A percentile compares a stretch with the other conserved stretches of the same genome.
These are phyloP conservation scores for Bufotes viridis DNA, from an alignment of 2,797 vertebrate species.

Conservation along the genomic window DNA sequence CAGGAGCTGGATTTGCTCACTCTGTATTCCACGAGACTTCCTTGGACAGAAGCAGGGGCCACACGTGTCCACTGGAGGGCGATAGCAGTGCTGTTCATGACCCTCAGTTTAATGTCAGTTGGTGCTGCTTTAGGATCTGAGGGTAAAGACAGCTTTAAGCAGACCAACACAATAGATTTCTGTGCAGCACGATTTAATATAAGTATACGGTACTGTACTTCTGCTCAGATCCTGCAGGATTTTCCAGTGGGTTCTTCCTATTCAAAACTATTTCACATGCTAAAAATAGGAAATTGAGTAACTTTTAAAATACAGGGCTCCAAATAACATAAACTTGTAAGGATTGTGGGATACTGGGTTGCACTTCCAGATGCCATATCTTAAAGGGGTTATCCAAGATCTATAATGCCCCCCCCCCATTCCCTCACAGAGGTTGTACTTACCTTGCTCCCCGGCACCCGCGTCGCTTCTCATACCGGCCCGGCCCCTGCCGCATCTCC, in stretches of 20 bases:
- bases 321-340: too few relatives aligned
- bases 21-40: conserved; percentile 94
- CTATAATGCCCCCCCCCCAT: too few relatives aligned
- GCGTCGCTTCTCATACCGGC: too few relatives aligned
- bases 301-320: too few relatives aligned
- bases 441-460: too few relatives aligned
- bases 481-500: too few relatives aligned
- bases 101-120: conserved; percentile 82
- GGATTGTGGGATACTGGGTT: background rate
- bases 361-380: background rate
- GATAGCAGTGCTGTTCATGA: conserved; percentile 85
- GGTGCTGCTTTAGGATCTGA: conserved; percentile 88
- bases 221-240: background rate
- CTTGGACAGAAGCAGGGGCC: conserved; percentile 83
- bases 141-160: conserved; percentile 64
- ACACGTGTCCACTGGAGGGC: conserved; percentile 88
- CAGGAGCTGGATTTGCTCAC: conserved; percentile 75
- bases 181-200: background rate
- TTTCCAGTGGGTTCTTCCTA: background rate
- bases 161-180: conserved; percentile 38
- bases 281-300: too few relatives aligned
- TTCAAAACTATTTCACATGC: background rate
- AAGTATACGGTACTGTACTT: background rate
- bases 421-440: too few relatives aligned
- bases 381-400: background rate